Conservation (phyloP, 2,888 invertebrate species). For the Acanthacorydalis orientalis region DNA sequence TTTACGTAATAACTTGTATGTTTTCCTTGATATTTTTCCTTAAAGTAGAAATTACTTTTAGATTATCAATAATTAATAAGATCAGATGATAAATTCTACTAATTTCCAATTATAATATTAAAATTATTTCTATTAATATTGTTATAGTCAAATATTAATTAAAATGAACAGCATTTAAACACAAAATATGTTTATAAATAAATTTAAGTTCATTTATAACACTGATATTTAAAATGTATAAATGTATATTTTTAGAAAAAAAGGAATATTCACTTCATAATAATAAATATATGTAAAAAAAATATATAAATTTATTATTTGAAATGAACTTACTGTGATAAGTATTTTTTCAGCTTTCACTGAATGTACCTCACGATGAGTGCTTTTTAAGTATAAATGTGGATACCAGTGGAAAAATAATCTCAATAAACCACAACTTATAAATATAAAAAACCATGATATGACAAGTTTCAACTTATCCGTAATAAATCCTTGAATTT, state of each 20-base stretch:
- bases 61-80: no score
- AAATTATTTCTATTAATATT: no score
- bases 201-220: no score
- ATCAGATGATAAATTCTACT: no score
- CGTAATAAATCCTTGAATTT: slow-evolving; percentile 47
- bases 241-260: no score
- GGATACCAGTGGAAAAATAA: slow-evolving; percentile 83
- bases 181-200: no score
- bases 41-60: slow-evolving; percentile 16
- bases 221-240: no score
- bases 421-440: slow-evolving; percentile 60
- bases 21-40: slow-evolving; percentile 62
- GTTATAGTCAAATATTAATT: no score
- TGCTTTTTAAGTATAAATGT: slow-evolving; percentile 54
- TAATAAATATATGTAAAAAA: no score
- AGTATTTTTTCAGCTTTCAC: slow-evolving; percentile 62
- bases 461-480: slow-evolving; percentile 33
- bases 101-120: no score
- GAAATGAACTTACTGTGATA: slow-evolving; percentile 39
- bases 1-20: slow-evolving; percentile 53
- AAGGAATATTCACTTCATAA: no score
- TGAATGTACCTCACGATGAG: slow-evolving; percentile 50
- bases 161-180: no score
- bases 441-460: slow-evolving; percentile 41
- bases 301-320: slow-evolving; percentile 2